These are phyloP conservation scores for Euglossa dilemma DNA, from an alignment of 1,140 invertebrate genomes.

Conservation along the genomic window DNA sequence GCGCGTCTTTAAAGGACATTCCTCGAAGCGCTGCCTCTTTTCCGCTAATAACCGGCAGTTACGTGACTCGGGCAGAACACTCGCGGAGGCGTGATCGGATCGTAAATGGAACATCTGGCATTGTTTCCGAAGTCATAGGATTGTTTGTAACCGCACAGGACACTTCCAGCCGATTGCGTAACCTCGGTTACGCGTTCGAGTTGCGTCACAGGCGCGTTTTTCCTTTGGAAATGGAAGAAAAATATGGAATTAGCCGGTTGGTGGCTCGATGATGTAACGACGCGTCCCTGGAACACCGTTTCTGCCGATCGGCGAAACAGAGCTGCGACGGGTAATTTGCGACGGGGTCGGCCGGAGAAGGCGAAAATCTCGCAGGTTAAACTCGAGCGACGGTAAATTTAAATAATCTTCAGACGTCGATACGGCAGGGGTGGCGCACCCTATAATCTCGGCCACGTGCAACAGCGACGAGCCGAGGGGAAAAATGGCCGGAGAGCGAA, in stretches of 20 bases:
- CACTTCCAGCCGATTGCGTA: neutral
- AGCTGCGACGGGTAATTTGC: slow-evolving; percentile 67
- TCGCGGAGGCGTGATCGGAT: neutral
- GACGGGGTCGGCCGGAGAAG: slow-evolving; percentile 40
- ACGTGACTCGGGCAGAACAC: neutral
- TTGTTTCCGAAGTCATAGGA: too few relatives aligned
- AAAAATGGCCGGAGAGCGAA: slow-evolving; percentile 22
- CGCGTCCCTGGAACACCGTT: too few relatives aligned
- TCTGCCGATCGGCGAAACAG: slow-evolving; percentile 65
- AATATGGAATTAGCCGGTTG: neutral
- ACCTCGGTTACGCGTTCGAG: neutral
- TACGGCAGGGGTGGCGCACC: slow-evolving; percentile 72
- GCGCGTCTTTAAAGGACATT: neutral
- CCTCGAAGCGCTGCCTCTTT: neutral
- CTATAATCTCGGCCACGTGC: slow-evolving; percentile 81
- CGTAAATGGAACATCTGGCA: slow-evolving; percentile 34
- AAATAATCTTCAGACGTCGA: slow-evolving; percentile 77
- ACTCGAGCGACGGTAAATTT: slow-evolving; percentile 71
- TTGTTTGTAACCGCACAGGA: neutral
- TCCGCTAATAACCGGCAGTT: slow-evolving; percentile 7
- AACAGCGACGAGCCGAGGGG: slow-evolving; percentile 58
- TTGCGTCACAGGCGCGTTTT: neutral
- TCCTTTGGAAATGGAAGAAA: neutral
- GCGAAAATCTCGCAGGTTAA: slow-evolving; percentile 50
- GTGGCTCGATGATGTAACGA: slow-evolving; percentile 38